These are phyloP conservation scores for Rhabdomys pumilio DNA, from an alignment of 2,797 vertebrate genomes.

Conservation along the genomic window DNA sequence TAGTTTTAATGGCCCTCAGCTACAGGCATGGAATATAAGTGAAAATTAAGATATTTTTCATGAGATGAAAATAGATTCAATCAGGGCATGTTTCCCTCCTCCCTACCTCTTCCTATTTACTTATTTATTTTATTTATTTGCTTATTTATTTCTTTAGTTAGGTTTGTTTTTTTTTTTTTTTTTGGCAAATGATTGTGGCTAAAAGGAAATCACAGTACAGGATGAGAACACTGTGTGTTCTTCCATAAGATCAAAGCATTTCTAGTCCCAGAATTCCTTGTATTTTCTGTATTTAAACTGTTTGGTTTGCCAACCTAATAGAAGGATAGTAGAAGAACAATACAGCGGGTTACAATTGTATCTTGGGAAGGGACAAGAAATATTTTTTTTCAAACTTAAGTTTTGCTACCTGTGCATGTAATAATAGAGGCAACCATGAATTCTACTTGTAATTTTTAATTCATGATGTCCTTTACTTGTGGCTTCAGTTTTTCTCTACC, in stretches of 20 bases:
- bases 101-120: constrained; percentile 66
- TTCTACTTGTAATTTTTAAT: constrained; percentile 20
- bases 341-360: constrained; percentile 6
- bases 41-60: constrained; percentile 93
- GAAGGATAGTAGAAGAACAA: neutral
- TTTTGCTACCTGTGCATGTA: constrained; percentile 50
- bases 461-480: neutral
- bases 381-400: neutral
- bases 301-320: neutral
- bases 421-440: constrained; percentile 42
- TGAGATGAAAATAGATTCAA: constrained; percentile 87
- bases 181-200: constrained; percentile 63
- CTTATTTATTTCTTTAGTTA: constrained; percentile 26
- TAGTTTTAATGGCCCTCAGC: constrained; percentile 91
- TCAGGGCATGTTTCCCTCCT: constrained; percentile 75
- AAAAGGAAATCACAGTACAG: constrained; percentile 56
- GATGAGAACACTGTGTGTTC: constrained; percentile 3
- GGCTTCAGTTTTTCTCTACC: neutral
- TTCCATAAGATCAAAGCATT: constrained; percentile 56
- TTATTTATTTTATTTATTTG: constrained; percentile 67
- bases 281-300: neutral
- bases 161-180: neutral
- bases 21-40: constrained; percentile 89
- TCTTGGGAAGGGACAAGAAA: neutral
- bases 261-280: constrained; percentile 37